Conservation (phyloP, 2,113 vertebrate species). For the Mus musculus region GRCm39 chr13:75866501-75867000, state of each 20-base stretch:
- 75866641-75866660: conserved; percentile 41
- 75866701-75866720: background rate
- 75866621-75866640: conserved; percentile 9
- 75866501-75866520: background rate
- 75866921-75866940: conserved; percentile 55
- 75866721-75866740: background rate
- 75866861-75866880: background rate
- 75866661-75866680: conserved; percentile 55
- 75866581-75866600: conserved; percentile 18
- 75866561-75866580: conserved; percentile 23
- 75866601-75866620: conserved; percentile 31
- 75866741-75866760: conserved; percentile 56
- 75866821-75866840: conserved; percentile 50
- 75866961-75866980: background rate
- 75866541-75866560: background rate
- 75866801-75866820: conserved; percentile 35
- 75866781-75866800: background rate
- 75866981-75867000: background rate
- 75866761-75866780: conserved; percentile 15
- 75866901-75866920: conserved; percentile 27
- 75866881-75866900: background rate
- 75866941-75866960: conserved; percentile 31
- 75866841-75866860: conserved; percentile 54
- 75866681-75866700: conserved; percentile 53
- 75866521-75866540: background rate